Percentiles rank a stretch among this genome's conserved stretches.
Evolutionary conservation across 2,797 vertebrate genomes (phyloP).

Genomic region (Hoplostethus atlanticus): DNA sequence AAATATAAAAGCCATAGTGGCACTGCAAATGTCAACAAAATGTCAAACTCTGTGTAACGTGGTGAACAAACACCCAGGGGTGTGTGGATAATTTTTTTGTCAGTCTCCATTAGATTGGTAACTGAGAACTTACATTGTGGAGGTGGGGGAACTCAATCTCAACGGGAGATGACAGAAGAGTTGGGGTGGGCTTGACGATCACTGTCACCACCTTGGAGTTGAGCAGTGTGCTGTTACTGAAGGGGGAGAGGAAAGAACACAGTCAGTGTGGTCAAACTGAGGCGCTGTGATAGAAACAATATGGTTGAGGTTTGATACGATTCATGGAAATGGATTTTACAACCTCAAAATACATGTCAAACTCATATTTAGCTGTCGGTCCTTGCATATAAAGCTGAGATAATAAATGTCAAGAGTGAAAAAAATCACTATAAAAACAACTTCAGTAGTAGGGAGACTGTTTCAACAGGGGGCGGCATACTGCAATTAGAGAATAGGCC

Average conservation of each 20-base stretch:
- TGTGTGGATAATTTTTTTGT: slow-evolving; percentile 21
- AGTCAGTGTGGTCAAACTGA: slow-evolving; percentile 14
- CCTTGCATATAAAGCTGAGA: slow-evolving; percentile 8
- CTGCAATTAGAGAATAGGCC: slow-evolving; percentile 41
- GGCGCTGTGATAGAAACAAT: neutral
- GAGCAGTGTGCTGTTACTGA: slow-evolving; percentile 91
- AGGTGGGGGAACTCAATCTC: slow-evolving; percentile 98
- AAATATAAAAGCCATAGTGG: slow-evolving; percentile 66
- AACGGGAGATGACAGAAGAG: slow-evolving; percentile 89
- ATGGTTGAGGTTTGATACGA: neutral
- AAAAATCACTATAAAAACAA: neutral
- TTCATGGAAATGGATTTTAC: too few species aligned
- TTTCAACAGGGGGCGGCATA: slow-evolving; percentile 46
- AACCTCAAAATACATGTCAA: neutral
- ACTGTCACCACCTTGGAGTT: slow-evolving; percentile 97
- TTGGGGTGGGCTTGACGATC: slow-evolving; percentile 92
- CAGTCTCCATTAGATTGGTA: slow-evolving; percentile 44
- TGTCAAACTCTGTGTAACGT: slow-evolving; percentile 69
- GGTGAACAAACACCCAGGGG: slow-evolving; percentile 64
- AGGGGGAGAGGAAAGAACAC: slow-evolving; percentile 34
- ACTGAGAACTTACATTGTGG: slow-evolving; percentile 90
- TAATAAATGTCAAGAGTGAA: neutral
- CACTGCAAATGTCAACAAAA: slow-evolving; percentile 80
- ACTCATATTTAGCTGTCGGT: slow-evolving; percentile 5
- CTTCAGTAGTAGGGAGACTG: neutral